phyloP scores from a whole-genome alignment of 2,888 invertebrate genomes.

The Lutraria lutraria region DNA sequence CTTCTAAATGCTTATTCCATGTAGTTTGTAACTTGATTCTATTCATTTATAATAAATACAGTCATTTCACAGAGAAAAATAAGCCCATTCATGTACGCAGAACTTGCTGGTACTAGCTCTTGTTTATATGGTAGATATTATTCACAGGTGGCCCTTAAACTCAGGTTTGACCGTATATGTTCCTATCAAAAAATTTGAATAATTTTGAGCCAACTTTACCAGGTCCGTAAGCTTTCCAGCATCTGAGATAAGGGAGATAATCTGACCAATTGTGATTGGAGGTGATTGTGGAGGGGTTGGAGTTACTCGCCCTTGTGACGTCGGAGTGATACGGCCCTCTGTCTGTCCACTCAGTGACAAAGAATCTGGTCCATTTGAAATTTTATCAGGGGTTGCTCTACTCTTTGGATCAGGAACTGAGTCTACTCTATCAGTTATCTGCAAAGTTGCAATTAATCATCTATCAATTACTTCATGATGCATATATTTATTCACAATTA shows the following conservation, averaged over 20 bases:
- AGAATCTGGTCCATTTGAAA: conserved; percentile 48
- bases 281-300: conserved; percentile 70
- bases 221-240: conserved; percentile 74
- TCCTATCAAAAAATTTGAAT: not conserved
- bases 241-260: conserved; percentile 82
- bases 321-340: conserved; percentile 74
- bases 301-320: conserved; percentile 59
- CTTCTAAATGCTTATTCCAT: too few species aligned
- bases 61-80: too few species aligned
- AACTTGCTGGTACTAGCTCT: too few species aligned
- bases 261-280: conserved; percentile 81
- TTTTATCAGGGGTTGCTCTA: conserved; percentile 45
- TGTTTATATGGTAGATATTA: too few species aligned
- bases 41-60: too few species aligned
- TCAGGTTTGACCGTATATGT: too few species aligned
- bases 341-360: conserved; percentile 46
- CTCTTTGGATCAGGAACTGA: conserved; percentile 46
- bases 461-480: not conserved
- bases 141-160: too few species aligned
- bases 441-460: not conserved
- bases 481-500: too few species aligned
- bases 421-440: conserved; percentile 66
- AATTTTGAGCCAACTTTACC: conserved; percentile 62
- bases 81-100: too few species aligned
- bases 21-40: too few species aligned